Evolutionary conservation across 2,113 vertebrate genomes (phyloP).

Genomic region (Sapajus apella): DNA sequence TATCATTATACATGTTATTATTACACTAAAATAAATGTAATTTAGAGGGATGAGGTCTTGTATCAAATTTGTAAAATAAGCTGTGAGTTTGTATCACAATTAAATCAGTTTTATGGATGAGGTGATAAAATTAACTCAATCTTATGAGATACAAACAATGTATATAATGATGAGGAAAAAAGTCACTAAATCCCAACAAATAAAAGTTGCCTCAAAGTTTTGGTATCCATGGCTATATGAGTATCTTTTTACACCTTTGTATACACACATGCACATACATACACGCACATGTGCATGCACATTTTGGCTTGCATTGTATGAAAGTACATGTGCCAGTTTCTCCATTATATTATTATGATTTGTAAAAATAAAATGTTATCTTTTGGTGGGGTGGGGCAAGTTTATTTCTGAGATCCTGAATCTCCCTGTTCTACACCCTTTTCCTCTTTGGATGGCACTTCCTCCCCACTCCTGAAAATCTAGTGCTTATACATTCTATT

Average conservation of each 20-base stretch:
- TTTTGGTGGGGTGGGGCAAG: neutral
- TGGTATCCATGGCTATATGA: neutral
- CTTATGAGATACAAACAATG: neutral
- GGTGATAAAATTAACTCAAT: neutral
- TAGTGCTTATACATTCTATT: neutral
- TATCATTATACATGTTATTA: neutral
- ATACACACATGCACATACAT: neutral
- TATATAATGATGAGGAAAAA: neutral
- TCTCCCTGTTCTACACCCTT: neutral
- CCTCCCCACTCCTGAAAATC: neutral
- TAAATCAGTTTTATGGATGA: neutral
- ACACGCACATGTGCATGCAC: neutral
- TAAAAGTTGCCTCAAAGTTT: neutral
- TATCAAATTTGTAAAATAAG: constrained; percentile 1
- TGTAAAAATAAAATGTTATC: neutral
- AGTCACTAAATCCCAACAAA: neutral
- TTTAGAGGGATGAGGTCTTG: neutral
- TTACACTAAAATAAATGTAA: neutral
- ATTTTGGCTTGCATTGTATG: neutral
- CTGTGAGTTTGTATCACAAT: neutral
- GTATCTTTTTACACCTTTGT: neutral
- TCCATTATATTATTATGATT: neutral
- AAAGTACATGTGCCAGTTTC: neutral
- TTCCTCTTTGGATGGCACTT: neutral
- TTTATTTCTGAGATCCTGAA: neutral